A percentile compares a stretch with the other conserved stretches of the same genome.
These are phyloP conservation scores for Pongo abelii DNA, from an alignment of 2,113 vertebrate genomes.

Conservation along the genomic window DNA sequence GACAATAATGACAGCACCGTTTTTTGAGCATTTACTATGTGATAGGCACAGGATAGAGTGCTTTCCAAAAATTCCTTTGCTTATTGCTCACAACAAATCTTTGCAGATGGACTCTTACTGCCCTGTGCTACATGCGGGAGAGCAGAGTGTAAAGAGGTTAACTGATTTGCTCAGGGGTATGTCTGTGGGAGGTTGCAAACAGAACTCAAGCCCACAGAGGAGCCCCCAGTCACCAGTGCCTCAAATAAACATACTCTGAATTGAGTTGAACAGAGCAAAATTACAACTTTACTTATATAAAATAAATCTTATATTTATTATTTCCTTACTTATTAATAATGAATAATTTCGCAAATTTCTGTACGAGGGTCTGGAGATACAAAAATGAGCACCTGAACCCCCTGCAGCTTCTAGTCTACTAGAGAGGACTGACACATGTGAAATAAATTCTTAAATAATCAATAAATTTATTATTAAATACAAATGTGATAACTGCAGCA, in stretches of 20 bases:
- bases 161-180: background rate
- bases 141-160: background rate
- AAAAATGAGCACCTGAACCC: background rate
- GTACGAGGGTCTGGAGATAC: background rate
- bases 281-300: background rate
- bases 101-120: background rate
- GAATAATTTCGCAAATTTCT: background rate
- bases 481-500: background rate
- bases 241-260: background rate
- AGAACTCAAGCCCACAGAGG: accelerated
- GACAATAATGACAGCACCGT: background rate
- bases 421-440: background rate
- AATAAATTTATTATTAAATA: background rate
- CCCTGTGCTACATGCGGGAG: background rate
- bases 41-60: background rate
- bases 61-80: background rate
- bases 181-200: background rate
- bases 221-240: background rate
- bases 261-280: background rate
- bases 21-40: background rate
- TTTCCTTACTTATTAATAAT: background rate
- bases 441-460: background rate
- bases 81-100: background rate
- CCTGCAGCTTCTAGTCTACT: background rate
- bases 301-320: background rate